Conservation (phyloP, 1,140 invertebrate species). For the Drosophila insularis region DNA sequence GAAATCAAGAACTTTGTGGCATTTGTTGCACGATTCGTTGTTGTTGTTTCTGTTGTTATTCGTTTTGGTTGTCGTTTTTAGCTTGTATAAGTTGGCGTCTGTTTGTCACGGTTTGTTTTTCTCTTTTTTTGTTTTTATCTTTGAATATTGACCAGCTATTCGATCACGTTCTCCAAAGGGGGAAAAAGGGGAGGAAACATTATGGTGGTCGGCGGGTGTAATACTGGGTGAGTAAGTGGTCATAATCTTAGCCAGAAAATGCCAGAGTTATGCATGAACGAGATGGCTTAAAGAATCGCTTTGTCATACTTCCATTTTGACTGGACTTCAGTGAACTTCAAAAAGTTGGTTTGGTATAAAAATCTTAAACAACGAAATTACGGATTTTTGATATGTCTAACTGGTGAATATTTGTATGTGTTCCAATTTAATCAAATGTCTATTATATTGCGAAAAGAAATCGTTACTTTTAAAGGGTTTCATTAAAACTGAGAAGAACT, state of each 20-base stretch:
- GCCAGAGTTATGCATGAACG: neutral
- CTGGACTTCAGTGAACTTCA: no score
- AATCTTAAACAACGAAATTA: no score
- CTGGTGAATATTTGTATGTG: no score
- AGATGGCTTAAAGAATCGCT: neutral
- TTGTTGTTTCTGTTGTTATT: constrained; percentile 15
- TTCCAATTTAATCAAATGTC: no score
- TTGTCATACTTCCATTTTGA: neutral
- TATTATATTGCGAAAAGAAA: no score
- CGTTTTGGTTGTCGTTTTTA: neutral
- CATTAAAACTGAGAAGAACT: no score
- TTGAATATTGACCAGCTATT: constrained; percentile 9
- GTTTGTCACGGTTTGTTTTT: constrained; percentile 48
- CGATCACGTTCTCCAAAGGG: neutral
- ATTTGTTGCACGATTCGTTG: constrained; percentile 50
- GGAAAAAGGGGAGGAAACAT: neutral
- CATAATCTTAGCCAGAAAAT: neutral
- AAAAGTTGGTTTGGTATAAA: no score
- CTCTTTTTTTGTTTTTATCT: constrained; percentile 35
- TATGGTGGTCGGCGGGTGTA: neutral
- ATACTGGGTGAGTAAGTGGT: neutral
- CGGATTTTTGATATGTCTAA: no score
- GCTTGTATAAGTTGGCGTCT: constrained; percentile 21
- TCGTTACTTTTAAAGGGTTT: no score
- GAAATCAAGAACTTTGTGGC: constrained; percentile 66